phyloP scores from a whole-genome alignment of 2,113 vertebrate genomes.

The Falcunculus frontatus region DNA sequence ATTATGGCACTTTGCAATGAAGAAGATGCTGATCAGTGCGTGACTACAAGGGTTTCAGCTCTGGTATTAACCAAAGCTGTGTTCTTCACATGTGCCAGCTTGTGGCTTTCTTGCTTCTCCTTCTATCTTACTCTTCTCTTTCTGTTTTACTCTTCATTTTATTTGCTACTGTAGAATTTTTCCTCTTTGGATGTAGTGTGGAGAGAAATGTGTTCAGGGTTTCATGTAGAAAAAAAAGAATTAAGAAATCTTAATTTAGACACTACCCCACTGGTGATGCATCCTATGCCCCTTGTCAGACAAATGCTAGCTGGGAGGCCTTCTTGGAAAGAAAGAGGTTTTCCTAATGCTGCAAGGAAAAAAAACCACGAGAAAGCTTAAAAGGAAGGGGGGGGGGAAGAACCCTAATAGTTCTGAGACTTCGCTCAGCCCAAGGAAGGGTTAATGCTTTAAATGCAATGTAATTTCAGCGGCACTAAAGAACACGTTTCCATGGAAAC shows the following conservation, averaged over 20 bases:
- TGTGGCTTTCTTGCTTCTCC: not conserved
- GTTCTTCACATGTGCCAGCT: not conserved
- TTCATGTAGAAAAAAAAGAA: not conserved
- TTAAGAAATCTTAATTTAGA: not conserved
- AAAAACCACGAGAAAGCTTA: not conserved
- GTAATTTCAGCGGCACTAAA: slow-evolving; percentile 73
- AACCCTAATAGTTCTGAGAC: not conserved
- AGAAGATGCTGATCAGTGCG: not conserved
- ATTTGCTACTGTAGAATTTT: not conserved
- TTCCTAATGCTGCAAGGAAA: not conserved
- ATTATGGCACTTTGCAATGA: not conserved
- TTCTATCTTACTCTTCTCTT: too few species aligned
- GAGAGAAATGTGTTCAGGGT: not conserved
- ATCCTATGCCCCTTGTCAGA: not conserved
- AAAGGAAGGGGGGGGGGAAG: not conserved
- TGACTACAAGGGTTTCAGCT: not conserved
- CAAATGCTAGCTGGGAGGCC: not conserved
- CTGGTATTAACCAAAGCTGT: not conserved
- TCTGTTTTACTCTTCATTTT: not conserved
- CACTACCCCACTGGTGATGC: not conserved
- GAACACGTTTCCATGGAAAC: slow-evolving; percentile 78
- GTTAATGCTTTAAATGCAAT: slow-evolving; percentile 75
- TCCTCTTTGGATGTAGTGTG: not conserved
- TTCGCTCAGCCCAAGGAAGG: slow-evolving; percentile 30
- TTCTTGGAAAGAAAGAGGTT: not conserved